Conservation (phyloP, 2,797 vertebrate genomes). For the Acanthurus leucopareius region DNA sequence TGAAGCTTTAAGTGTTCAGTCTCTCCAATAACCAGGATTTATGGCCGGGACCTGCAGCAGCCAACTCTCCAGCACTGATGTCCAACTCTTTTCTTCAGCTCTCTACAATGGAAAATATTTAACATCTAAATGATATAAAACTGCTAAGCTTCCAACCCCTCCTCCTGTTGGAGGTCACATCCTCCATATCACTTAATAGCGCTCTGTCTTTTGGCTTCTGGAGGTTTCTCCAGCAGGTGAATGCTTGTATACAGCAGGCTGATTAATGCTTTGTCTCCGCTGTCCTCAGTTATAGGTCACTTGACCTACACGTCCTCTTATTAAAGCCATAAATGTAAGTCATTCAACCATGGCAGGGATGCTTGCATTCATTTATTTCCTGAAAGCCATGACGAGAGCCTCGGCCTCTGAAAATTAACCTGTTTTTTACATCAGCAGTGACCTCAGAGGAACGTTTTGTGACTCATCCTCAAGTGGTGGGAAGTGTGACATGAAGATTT, state of each 20-base stretch:
- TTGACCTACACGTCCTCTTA: slow-evolving; percentile 26
- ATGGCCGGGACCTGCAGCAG: slow-evolving; percentile 26
- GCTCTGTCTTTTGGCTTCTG: background rate
- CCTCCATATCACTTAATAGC: background rate
- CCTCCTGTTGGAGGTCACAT: slow-evolving; percentile 5
- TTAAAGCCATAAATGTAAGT: slow-evolving; percentile 29
- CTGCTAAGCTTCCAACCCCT: background rate
- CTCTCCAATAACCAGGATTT: slow-evolving; percentile 52
- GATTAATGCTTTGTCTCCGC: slow-evolving; percentile 40
- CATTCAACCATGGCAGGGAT: slow-evolving; percentile 38
- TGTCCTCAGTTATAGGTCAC: slow-evolving; percentile 20
- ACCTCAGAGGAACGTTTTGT: slow-evolving; percentile 50
- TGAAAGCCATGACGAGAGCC: slow-evolving; percentile 38
- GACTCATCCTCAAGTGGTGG: slow-evolving; percentile 65
- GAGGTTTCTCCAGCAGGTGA: background rate
- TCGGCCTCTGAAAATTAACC: slow-evolving; percentile 21
- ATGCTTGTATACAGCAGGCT: slow-evolving; percentile 26
- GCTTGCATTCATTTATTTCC: slow-evolving; percentile 51
- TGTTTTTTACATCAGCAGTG: slow-evolving; percentile 35
- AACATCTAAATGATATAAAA: slow-evolving; percentile 29
- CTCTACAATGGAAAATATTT: slow-evolving; percentile 18
- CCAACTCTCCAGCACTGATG: slow-evolving; percentile 6
- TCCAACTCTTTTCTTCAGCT: slow-evolving; percentile 15
- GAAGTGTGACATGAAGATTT: slow-evolving; percentile 43
- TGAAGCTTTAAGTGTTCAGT: slow-evolving; percentile 43